Conservation (phyloP, 2,113 vertebrate genomes). For the Rhipidura dahli region DNA sequence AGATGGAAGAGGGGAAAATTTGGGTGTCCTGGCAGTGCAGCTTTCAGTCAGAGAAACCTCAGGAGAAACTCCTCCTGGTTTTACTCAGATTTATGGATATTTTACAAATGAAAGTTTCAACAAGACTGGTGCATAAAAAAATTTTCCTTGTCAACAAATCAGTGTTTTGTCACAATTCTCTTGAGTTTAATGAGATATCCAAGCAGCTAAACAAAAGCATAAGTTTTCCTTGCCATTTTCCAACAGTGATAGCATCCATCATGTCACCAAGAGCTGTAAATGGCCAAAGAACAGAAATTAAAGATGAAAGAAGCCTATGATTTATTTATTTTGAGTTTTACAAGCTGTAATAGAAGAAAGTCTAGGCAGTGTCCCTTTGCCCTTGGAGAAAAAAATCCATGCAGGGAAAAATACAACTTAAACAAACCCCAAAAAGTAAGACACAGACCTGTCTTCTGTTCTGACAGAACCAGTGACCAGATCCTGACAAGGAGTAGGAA, state of each 20-base stretch:
- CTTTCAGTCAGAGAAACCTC: not conserved
- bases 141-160: not conserved
- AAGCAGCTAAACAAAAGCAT: not conserved
- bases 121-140: not conserved
- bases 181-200: constrained; percentile 17
- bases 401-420: not conserved
- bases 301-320: constrained; percentile 19
- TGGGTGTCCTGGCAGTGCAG: not conserved
- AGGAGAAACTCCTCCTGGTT: not conserved
- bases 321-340: constrained; percentile 39
- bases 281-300: constrained; percentile 18
- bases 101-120: not conserved
- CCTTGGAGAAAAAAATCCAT: not conserved
- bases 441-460: not conserved
- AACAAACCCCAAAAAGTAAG: not conserved
- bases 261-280: not conserved
- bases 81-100: not conserved
- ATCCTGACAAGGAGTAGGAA: not conserved
- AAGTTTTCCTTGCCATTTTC: constrained; percentile 25
- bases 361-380: not conserved
- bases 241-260: not conserved
- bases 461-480: not conserved
- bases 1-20: not conserved
- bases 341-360: not conserved
- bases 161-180: not conserved